Base-by-base conservation (phyloP, 2,113 vertebrate species). In the Pachypanchax playfairii region DNA sequence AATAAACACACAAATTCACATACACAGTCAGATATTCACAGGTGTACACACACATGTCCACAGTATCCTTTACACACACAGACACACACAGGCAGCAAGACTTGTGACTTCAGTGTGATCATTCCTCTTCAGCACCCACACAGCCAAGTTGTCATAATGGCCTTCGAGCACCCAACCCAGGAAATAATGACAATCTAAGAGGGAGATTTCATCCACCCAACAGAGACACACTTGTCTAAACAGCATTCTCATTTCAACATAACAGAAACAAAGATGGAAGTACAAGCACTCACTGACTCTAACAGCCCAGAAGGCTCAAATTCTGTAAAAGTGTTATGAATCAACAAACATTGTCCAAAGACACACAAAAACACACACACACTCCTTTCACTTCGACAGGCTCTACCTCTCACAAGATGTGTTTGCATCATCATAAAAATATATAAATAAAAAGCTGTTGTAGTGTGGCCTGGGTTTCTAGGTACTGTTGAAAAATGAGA, bases 161-260 rank as follows among this genome's bases (percentile, higher is more conserved):
- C 65, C 56, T 74, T 73, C 57, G 74, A 61, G 82, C 75, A 82
- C 60, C 54, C 26, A 71, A 59, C 54, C 64, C 70, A 39, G 59
- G 29, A 82, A 65, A 84, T 83, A 83, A 90, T 85, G 76, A 84
- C 76, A 79, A 54, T 52, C 54, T 66, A 61, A 57, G 33, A 76
- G 54, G 55, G 41, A 68, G 58, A 53, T 24, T 24, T 28, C 47
- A 31, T 18, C 3, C 28, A 13, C 14, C 43, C 18, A 28, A 43
- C 42, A 47, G 26, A 29, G 9, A 46, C 22, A 49, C 36, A 50
- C 36, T 26, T 43, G 22, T 41, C 38, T 41, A 36, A 50, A 52
- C 47, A 55, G 13, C n/a, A 51, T 36, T 6, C 41, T 21, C 41
- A 78, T 64, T 31, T 60, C 57, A 47, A 48, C 70, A 70, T 21